phyloP scores from a whole-genome alignment of 2,113 vertebrate species.

The Xiphophorus maculatus region DNA sequence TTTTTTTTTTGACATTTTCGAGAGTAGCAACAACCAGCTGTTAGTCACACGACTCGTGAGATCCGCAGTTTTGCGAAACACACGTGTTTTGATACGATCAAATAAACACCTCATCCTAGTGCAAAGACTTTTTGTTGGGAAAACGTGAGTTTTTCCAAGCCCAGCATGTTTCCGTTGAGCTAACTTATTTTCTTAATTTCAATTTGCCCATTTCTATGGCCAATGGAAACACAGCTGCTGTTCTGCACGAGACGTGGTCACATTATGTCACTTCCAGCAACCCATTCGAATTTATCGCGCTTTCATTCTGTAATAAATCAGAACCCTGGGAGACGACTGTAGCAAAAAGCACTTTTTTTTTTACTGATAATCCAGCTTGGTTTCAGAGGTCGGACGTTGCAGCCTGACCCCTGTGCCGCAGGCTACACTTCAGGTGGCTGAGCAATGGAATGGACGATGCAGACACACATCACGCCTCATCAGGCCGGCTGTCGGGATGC shows the following conservation, averaged over 20 bases:
- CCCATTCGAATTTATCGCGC: background rate
- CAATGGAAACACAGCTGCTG: too few relatives aligned
- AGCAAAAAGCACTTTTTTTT: background rate
- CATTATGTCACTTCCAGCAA: background rate
- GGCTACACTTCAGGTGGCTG: constrained; percentile 33
- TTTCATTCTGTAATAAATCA: background rate
- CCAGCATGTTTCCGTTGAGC: too few relatives aligned
- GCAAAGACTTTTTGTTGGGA: too few relatives aligned
- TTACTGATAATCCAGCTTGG: constrained; percentile 29
- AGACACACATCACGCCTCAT: constrained; percentile 58
- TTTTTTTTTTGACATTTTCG: too few relatives aligned
- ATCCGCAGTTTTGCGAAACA: too few relatives aligned
- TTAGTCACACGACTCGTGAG: too few relatives aligned
- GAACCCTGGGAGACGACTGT: background rate
- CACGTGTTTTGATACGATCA: too few relatives aligned
- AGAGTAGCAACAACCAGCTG: too few relatives aligned
- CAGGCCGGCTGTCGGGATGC: constrained; percentile 61
- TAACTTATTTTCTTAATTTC: too few relatives aligned
- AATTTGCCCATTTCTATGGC: too few relatives aligned
- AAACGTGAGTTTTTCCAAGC: too few relatives aligned
- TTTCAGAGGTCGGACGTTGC: constrained; percentile 18
- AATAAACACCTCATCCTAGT: too few relatives aligned
- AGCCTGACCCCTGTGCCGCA: constrained; percentile 38
- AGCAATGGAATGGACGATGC: constrained; percentile 31
- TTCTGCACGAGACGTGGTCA: background rate